phyloP scores from a whole-genome alignment of 2,113 vertebrate genomes.

The Synodontis membranacea region DNA sequence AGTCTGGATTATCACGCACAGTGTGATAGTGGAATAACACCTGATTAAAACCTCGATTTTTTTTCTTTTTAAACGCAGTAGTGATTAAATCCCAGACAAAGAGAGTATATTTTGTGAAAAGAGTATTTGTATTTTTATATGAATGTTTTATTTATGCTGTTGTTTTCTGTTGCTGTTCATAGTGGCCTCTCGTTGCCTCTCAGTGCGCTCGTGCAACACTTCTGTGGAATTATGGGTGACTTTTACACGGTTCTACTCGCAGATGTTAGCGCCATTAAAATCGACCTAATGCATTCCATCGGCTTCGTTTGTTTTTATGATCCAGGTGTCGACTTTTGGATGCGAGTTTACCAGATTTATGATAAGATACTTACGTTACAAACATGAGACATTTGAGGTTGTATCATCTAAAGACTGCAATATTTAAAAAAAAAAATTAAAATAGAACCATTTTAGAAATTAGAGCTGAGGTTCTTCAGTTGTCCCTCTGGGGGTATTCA shows the following conservation, averaged over 20 bases:
- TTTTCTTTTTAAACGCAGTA: constrained; percentile 53
- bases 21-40: constrained; percentile 67
- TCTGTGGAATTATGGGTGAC: constrained; percentile 40
- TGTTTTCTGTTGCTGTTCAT: constrained; percentile 41
- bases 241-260: constrained; percentile 39
- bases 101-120: constrained; percentile 96
- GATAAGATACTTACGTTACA: neutral
- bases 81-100: constrained; percentile 75
- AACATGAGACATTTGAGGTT: neutral
- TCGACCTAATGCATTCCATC: constrained; percentile 13
- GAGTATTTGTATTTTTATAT: constrained; percentile 91
- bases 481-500: neutral
- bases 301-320: neutral
- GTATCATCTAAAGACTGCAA: neutral
- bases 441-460: neutral
- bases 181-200: constrained; percentile 2
- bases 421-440: neutral
- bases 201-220: neutral
- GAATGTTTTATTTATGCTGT: constrained; percentile 96
- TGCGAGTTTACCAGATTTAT: neutral
- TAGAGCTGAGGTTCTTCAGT: neutral
- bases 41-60: constrained; percentile 55
- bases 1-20: constrained; percentile 82
- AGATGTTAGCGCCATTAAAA: constrained; percentile 50
- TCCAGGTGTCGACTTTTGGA: neutral